Evolutionary conservation across 2,113 vertebrate genomes (phyloP).

Genomic region (Vireo altiloquus): DNA sequence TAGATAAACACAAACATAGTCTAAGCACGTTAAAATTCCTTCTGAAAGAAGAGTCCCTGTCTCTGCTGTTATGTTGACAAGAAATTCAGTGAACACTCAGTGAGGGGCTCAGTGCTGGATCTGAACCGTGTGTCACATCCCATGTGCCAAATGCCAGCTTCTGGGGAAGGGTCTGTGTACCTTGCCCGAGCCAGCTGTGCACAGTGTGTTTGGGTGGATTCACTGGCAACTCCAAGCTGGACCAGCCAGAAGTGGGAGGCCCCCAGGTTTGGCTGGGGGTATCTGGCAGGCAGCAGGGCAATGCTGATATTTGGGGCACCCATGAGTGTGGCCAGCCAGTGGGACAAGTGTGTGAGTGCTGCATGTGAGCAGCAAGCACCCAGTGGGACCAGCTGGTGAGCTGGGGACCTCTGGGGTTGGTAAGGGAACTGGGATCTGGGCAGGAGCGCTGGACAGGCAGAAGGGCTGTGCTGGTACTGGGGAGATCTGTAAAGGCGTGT

Average conservation of each 20-base stretch:
- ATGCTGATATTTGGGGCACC: rapidly evolving
- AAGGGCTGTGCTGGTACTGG: rapidly evolving
- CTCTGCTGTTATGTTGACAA: not conserved
- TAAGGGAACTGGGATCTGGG: rapidly evolving
- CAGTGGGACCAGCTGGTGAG: not conserved
- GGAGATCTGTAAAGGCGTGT: rapidly evolving
- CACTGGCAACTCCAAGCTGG: not conserved
- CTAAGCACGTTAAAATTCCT: not conserved
- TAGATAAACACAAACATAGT: not conserved
- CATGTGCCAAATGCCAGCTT: rapidly evolving
- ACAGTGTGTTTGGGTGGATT: rapidly evolving
- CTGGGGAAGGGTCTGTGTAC: rapidly evolving
- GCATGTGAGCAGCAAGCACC: rapidly evolving
- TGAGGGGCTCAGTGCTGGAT: not conserved
- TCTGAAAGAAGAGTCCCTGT: not conserved
- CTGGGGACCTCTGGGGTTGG: rapidly evolving
- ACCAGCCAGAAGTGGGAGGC: not conserved
- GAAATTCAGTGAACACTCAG: not conserved
- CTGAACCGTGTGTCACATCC: rapidly evolving
- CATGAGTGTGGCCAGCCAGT: rapidly evolving
- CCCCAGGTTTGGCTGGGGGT: rapidly evolving
- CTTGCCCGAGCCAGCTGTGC: not conserved
- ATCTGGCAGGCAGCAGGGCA: rapidly evolving
- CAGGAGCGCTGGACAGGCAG: rapidly evolving
- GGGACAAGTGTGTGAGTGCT: not conserved